Evolutionary conservation across 2,888 invertebrate species (phyloP).

Genomic region (Trichopoda pennipes): DNA sequence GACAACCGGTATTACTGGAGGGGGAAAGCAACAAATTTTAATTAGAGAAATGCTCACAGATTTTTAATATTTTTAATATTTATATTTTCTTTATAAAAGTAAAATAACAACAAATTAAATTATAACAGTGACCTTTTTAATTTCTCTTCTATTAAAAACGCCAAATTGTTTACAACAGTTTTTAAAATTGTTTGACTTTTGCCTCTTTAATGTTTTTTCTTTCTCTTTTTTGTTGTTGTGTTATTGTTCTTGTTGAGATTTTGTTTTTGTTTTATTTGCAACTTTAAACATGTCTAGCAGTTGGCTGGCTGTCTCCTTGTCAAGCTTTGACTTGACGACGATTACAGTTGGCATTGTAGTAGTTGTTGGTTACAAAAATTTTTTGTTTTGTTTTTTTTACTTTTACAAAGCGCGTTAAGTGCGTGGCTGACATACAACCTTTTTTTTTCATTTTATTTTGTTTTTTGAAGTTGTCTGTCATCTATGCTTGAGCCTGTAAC

Average conservation of each 20-base stretch:
- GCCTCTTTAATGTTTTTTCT: not conserved
- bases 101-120: no score
- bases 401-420: conserved; percentile 45
- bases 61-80: no score
- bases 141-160: not conserved
- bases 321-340: conserved; percentile 41
- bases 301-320: conserved; percentile 47
- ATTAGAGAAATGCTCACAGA: no score
- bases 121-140: no score
- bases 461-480: conserved; percentile 48
- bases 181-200: conserved; percentile 3
- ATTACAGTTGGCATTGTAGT: conserved; percentile 26
- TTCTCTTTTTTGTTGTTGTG: not conserved
- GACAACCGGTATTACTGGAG: no score
- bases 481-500: conserved; percentile 15
- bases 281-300: conserved; percentile 44
- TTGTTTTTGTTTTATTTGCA: conserved; percentile 15
- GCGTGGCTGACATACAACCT: conserved; percentile 57
- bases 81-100: no score
- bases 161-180: not conserved
- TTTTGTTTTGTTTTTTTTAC: conserved; percentile 19
- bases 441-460: no score
- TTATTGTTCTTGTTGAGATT: not conserved
- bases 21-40: no score
- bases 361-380: conserved; percentile 29